phyloP scores from a whole-genome alignment of 2,113 vertebrate species.

The Ptychochromis oligacanthus region DNA sequence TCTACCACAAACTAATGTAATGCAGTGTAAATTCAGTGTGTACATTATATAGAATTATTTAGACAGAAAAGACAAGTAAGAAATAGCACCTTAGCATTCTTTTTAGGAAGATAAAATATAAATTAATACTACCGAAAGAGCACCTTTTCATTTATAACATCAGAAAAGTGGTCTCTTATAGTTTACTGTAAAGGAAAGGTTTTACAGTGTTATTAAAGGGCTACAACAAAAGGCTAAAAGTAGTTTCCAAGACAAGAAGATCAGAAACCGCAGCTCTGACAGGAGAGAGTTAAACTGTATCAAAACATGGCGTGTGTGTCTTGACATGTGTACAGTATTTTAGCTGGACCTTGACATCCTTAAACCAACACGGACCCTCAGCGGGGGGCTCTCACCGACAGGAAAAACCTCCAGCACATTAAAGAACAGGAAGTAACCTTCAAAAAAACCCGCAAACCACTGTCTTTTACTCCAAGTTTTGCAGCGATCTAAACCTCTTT shows the following conservation, averaged over 20 bases:
- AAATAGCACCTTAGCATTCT: not conserved
- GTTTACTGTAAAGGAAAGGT: slow-evolving; percentile 33
- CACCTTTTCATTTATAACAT: not conserved
- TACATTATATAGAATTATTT: rapidly evolving
- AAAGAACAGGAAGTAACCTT: slow-evolving; percentile 74
- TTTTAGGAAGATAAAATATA: not conserved
- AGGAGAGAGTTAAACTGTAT: slow-evolving; percentile 45
- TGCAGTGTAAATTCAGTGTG: rapidly evolving
- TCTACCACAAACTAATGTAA: not conserved
- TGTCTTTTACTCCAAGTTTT: slow-evolving; percentile 62
- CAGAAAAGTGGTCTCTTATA: slow-evolving; percentile 55
- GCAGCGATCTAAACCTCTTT: slow-evolving; percentile 63
- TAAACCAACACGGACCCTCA: slow-evolving; percentile 60
- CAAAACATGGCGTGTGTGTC: slow-evolving; percentile 48
- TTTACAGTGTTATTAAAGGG: slow-evolving; percentile 11
- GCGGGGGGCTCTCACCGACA: slow-evolving; percentile 66
- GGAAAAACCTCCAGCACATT: slow-evolving; percentile 68
- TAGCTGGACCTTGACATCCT: slow-evolving; percentile 56
- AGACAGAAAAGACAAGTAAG: not conserved
- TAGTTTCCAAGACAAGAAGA: not conserved
- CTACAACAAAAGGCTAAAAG: slow-evolving; percentile 14
- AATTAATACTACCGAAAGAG: not conserved
- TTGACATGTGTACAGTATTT: slow-evolving; percentile 69
- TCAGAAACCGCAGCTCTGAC: not conserved
- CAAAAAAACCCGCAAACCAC: slow-evolving; percentile 42